phyloP scores from a whole-genome alignment of 2,888 invertebrate species.

The Folsomia candida region DNA sequence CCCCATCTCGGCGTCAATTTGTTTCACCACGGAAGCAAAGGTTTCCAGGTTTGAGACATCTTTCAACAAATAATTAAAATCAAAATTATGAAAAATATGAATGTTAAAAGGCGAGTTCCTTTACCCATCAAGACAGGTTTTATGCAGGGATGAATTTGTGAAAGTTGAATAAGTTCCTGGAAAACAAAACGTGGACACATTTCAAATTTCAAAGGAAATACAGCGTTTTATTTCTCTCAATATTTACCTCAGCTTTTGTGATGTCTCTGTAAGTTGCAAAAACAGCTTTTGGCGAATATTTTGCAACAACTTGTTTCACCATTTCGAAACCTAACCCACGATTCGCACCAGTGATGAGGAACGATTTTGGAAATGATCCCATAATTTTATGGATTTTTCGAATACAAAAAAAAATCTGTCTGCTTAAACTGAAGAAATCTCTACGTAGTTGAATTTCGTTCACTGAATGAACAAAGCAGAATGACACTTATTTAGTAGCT shows the following conservation, averaged over 20 bases:
- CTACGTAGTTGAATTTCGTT: no score
- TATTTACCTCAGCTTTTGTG: background rate
- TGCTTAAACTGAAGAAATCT: no score
- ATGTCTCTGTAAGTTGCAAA: conserved; percentile 79
- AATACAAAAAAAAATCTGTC: no score
- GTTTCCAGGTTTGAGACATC: conserved; percentile 66
- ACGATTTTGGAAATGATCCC: background rate
- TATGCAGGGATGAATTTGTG: background rate
- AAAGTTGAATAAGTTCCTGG: background rate
- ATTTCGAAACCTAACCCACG: conserved; percentile 85
- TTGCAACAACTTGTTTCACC: conserved; percentile 63
- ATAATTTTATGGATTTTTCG: no score
- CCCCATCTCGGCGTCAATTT: conserved; percentile 63
- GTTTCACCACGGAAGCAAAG: conserved; percentile 64
- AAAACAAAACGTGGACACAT: background rate
- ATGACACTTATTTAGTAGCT: no score
- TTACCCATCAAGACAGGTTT: conserved; percentile 7
- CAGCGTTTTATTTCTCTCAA: no score
- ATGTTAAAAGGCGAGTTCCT: conserved; percentile 45
- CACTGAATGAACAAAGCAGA: no score
- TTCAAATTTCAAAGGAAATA: background rate
- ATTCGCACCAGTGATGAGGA: conserved; percentile 56
- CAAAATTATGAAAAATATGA: conserved; percentile 55
- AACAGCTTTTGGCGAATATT: conserved; percentile 64
- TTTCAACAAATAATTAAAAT: no score